phyloP scores from a whole-genome alignment of 2,797 vertebrate genomes.

The Poecilia wingei region DNA sequence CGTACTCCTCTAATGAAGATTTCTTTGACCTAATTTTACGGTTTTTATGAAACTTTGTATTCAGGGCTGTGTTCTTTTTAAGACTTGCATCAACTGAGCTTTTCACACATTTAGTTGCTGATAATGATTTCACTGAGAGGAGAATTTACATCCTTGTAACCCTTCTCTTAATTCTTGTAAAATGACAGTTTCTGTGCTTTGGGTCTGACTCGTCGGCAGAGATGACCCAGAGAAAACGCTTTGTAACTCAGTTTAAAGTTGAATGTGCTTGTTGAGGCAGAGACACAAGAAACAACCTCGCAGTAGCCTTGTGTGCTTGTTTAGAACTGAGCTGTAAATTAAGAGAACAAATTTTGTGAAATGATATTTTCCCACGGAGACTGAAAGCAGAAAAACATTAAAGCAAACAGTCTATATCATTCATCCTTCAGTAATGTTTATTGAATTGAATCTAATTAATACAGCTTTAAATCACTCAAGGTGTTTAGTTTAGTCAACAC shows the following conservation, averaged over 20 bases:
- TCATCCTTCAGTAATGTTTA: neutral
- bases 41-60: neutral
- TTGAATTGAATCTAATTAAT: neutral
- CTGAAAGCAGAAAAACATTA: neutral
- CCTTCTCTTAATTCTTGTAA: neutral
- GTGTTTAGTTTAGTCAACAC: neutral
- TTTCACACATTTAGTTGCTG: neutral
- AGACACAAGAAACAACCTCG: neutral
- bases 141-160: neutral
- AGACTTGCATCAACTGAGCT: neutral
- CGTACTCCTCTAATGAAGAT: neutral
- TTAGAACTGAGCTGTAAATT: neutral
- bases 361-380: neutral
- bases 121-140: neutral
- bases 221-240: neutral
- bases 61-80: neutral
- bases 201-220: neutral
- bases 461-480: neutral
- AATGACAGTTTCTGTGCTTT: neutral
- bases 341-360: neutral
- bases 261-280: neutral
- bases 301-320: neutral
- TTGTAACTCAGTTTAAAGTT: neutral
- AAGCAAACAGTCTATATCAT: neutral
- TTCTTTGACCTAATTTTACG: neutral